Evolutionary conservation across 1,140 invertebrate species (phyloP).

Genomic region (Temnothorax longispinosus): DNA sequence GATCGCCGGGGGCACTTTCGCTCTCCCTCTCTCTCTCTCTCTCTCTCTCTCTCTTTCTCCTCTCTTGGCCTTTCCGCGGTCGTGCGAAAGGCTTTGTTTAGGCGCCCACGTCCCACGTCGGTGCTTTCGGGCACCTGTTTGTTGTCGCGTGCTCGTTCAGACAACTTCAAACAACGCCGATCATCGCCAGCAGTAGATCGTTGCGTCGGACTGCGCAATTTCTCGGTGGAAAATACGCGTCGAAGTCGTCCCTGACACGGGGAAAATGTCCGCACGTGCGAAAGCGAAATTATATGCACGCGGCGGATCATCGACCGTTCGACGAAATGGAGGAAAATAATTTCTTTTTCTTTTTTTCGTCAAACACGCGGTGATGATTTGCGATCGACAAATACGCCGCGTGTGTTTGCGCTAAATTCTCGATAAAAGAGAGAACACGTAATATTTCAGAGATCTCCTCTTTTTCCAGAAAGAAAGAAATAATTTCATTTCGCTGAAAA

Average conservation of each 20-base stretch:
- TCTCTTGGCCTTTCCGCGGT: constrained; percentile 20
- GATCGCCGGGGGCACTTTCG: constrained; percentile 57
- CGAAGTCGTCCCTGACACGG: background rate
- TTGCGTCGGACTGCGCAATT: constrained; percentile 11
- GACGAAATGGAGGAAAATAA: background rate
- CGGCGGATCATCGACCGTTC: background rate
- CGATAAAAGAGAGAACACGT: background rate
- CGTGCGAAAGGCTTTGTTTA: constrained; percentile 20
- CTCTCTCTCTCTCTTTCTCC: constrained; percentile 12
- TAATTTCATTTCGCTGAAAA: background rate
- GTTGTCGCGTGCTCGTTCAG: constrained; percentile 26
- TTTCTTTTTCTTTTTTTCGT: background rate
- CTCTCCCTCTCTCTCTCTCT: constrained; percentile 40
- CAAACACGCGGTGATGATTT: background rate
- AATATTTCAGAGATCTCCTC: background rate
- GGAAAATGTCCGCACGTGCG: background rate
- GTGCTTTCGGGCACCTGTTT: constrained; percentile 25
- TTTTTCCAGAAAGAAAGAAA: background rate
- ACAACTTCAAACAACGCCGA: constrained; percentile 13
- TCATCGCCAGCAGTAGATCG: background rate
- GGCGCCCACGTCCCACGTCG: background rate
- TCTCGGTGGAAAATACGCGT: background rate
- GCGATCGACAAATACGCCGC: background rate
- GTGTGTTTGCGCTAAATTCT: background rate
- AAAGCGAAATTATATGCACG: background rate